Percentiles rank a stretch among this genome's conserved stretches.
phyloP scores from a whole-genome alignment of 2,888 invertebrate genomes.

The Tenthredo notha region DNA sequence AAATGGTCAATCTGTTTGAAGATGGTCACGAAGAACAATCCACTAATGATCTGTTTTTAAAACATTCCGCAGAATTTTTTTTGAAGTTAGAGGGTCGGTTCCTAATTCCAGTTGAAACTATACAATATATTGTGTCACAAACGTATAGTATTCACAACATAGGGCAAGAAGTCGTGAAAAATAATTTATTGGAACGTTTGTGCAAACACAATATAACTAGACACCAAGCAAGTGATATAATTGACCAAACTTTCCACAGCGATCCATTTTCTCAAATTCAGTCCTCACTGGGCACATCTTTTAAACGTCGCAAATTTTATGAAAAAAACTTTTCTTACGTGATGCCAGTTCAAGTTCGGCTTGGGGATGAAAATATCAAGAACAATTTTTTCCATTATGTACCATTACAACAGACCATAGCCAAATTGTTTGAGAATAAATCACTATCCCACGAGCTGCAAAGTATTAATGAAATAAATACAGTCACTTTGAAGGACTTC shows the following conservation, averaged over 20 bases:
- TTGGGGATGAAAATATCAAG: neutral
- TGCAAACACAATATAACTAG: slow-evolving; percentile 13
- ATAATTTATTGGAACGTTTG: slow-evolving; percentile 50
- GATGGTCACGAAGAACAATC: neutral
- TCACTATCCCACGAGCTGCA: neutral
- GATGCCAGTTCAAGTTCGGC: slow-evolving; percentile 33
- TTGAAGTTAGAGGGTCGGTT: slow-evolving; percentile 56
- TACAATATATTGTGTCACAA: slow-evolving; percentile 57
- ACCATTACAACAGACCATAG: slow-evolving; percentile 32
- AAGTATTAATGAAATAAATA: slow-evolving; percentile 11
- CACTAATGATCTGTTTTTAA: slow-evolving; percentile 38
- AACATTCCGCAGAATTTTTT: slow-evolving; percentile 54
- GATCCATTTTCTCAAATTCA: slow-evolving; percentile 36
- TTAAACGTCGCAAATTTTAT: slow-evolving; percentile 55
- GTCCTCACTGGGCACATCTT: slow-evolving; percentile 50
- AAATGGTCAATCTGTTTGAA: neutral
- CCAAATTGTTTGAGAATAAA: slow-evolving; percentile 22
- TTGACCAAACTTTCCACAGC: slow-evolving; percentile 40
- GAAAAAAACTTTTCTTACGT: slow-evolving; percentile 58
- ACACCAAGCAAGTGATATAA: slow-evolving; percentile 42
- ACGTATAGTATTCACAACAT: slow-evolving; percentile 50
- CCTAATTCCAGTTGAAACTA: slow-evolving; percentile 54
- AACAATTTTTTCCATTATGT: slow-evolving; percentile 34
- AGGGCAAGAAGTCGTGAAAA: slow-evolving; percentile 42
- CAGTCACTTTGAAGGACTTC: slow-evolving; percentile 61